Evolutionary conservation across 2,113 vertebrate genomes (phyloP), one percentile per base, ranked within the genome.

Genomic region (Aptenodytes forsteri): DNA sequence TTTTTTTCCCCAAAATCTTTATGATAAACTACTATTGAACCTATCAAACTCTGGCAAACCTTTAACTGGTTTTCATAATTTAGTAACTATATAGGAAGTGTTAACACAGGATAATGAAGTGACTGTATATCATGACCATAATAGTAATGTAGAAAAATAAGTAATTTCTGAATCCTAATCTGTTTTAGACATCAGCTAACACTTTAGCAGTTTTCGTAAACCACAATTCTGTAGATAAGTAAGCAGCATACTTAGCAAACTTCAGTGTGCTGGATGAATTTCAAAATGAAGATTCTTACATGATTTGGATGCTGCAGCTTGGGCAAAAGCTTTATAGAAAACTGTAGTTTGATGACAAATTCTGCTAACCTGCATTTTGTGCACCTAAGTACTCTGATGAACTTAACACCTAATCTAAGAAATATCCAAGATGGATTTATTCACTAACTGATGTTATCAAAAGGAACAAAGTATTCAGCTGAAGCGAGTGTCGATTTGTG

Each of bases 31-130:
- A 2, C 10, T 36, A 17, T 56, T 6, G 62, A 66, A 34, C 20
- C 6, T 73, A 3, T 55, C 16, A 55, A 9, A 1, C 26, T 76
- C 0, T 0, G 16, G 10, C 8, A 52, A 84, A 42, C 3, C 30
- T 87, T 83, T 71, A 52, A 55, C 3, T 59, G 11, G 0, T 36
- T 83, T 64, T 69, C 47, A 44, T 54, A 44, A 47, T n/a, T 81
- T 9, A 82, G 5, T 40, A 72, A 32, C 16, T 40, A 17, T 54
- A 69, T 69, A 77, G 22, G 19, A 90, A 62, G 61, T 47, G 7
- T 47, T 58, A 55, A 38, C 26, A 52, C 8, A 72, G 15, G 21
- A 30, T 44, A 67, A 44, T 64, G 30, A 62, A 81, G 36, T 14
- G 32, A 42, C 7, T 87, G 6, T 3, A 21, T 52, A 27, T 62